Base-by-base conservation (phyloP, 2,797 vertebrate genomes). In the Moxostoma hubbsi region DNA sequence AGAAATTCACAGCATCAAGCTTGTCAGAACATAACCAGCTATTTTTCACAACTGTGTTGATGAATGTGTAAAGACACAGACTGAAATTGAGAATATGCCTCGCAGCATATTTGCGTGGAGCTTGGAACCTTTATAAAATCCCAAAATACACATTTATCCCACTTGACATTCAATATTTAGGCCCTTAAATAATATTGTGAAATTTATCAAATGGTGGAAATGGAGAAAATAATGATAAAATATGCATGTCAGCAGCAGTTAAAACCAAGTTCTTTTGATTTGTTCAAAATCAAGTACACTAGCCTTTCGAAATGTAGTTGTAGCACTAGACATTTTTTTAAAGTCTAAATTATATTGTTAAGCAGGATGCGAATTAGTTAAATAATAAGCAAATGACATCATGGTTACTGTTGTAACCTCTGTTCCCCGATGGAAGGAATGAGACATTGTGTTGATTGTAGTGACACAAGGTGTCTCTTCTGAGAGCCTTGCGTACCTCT, bases 121-220 rank as follows among this genome's bases (percentile, higher is more conserved):
- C 36, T 3, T 36, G 36, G 4, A 36, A 36, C 36, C 36, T 36
- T 36, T 5, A 36, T 36, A 36, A 36, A 36, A 36, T 36, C 36
- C 3, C 3, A 36, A 36, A 36, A 36, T 16, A 49, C 9, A 54
- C 2, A 5, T 51, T 65, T 11, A 13, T 15, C 51, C 9, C 15
- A 71, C 47, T 75, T 83, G 61, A 47, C 77, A 67, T 70, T 62
- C 8, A 18, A 9, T 57, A 18, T 46, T 71, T 57, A 7, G 64
- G 47, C 24, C 67, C 9, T 72, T 49, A 59, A 70, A 57, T 57
- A 51, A 57, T 57, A 51, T 15, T 54, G 59, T 45, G n/a, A 49
- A 18, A 58, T 75, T 64, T 75, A 13, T 24, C 5, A 58, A 24
- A 63, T 53, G 50, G 15, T 16, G 43, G 68, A 58, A 71, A 71